A percentile compares a stretch with the other conserved stretches of the same genome.
These are phyloP conservation scores for Hydrolagus affinis DNA, from an alignment of 2,113 vertebrate genomes.

Conservation along the genomic window DNA sequence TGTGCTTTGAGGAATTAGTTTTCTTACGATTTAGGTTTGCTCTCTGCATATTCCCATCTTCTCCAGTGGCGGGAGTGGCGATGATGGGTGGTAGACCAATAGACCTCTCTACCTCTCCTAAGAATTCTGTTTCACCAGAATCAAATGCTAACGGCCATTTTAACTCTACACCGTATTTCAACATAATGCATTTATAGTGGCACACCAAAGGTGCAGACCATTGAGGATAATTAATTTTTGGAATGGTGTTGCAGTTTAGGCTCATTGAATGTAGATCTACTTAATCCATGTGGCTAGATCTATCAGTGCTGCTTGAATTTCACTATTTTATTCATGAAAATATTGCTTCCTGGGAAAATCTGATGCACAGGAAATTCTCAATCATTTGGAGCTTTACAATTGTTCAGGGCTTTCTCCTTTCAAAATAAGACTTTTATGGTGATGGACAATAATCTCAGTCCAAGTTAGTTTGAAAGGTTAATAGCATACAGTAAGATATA, in stretches of 20 bases:
- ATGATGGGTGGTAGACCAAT: neutral
- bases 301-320: neutral
- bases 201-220: neutral
- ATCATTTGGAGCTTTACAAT: neutral
- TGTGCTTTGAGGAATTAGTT: constrained; percentile 22
- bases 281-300: neutral
- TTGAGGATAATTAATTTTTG: neutral
- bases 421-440: neutral
- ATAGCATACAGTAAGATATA: neutral
- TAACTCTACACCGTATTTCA: neutral
- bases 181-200: neutral
- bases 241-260: neutral
- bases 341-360: neutral
- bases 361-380: neutral
- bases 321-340: neutral
- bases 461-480: neutral
- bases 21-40: constrained; percentile 20
- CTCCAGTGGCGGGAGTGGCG: no score
- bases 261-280: neutral
- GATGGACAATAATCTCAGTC: neutral
- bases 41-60: neutral
- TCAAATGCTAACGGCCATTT: neutral
- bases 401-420: neutral
- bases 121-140: neutral
- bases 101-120: neutral